Conservation (phyloP, 2,797 vertebrate genomes). For the Denticeps clupeoides region DNA sequence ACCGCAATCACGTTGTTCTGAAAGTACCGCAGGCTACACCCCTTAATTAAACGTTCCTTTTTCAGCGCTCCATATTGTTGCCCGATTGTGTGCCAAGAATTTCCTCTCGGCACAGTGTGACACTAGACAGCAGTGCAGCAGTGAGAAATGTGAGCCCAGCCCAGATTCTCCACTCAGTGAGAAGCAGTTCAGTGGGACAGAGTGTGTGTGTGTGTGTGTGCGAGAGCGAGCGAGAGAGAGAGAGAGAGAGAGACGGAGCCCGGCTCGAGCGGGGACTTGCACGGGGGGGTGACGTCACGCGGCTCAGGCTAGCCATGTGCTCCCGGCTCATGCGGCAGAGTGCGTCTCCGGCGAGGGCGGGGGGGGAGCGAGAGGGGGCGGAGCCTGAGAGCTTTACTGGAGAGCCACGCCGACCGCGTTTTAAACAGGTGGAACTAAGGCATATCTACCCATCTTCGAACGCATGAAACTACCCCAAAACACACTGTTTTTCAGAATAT, state of each 20-base stretch:
- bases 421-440: not conserved
- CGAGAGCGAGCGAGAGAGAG: not conserved
- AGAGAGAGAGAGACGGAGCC: not conserved
- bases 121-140: no score
- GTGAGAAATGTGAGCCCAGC: no score
- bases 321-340: conserved; percentile 69
- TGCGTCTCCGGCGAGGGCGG: conserved; percentile 24
- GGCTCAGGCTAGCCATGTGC: conserved; percentile 71
- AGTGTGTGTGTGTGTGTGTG: conserved; percentile 2
- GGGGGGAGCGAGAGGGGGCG: not conserved
- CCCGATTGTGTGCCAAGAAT: no score
- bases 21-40: no score
- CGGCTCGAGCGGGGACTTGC: conserved; percentile 27
- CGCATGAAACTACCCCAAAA: not conserved
- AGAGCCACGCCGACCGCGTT: not conserved
- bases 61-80: no score
- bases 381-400: not conserved
- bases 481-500: no score
- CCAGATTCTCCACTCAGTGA: not conserved
- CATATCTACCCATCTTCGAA: not conserved
- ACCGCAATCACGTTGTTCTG: no score
- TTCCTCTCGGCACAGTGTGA: no score
- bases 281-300: conserved; percentile 54
- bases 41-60: no score
- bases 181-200: conserved; percentile 4